A percentile compares a stretch with the other conserved stretches of the same genome.
Conservation (phyloP, 2,113 vertebrate species). For the Haemorhous mexicanus region DNA sequence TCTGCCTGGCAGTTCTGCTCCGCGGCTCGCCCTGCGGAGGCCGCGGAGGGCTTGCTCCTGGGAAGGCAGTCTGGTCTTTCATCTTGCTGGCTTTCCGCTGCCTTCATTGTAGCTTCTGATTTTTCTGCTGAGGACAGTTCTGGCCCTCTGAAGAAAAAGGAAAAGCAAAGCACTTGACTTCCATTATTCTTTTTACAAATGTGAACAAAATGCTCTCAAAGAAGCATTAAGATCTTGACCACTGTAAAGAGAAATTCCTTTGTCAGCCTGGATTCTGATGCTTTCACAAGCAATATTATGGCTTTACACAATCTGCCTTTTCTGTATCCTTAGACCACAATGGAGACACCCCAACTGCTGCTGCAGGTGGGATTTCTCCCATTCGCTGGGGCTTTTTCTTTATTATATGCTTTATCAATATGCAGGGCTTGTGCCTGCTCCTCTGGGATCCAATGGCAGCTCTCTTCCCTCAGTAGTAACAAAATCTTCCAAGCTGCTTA, state of each 20-base stretch:
- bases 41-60: background rate
- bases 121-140: background rate
- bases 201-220: background rate
- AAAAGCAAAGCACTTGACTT: background rate
- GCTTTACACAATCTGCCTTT: background rate
- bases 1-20: background rate
- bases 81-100: background rate
- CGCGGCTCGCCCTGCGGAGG: background rate
- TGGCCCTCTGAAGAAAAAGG: background rate
- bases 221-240: background rate
- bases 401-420: accelerated
- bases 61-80: background rate
- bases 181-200: background rate
- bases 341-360: background rate
- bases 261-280: background rate
- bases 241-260: background rate
- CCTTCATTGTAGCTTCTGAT: background rate
- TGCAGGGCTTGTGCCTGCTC: background rate
- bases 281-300: background rate
- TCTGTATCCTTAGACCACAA: background rate
- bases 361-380: background rate
- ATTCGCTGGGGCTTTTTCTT: background rate
- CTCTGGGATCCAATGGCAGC: background rate
- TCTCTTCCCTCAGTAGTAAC: background rate
- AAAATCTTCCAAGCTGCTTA: background rate